Conservation (phyloP, 1,140 invertebrate species). For the Apocrypta bakeri region DNA sequence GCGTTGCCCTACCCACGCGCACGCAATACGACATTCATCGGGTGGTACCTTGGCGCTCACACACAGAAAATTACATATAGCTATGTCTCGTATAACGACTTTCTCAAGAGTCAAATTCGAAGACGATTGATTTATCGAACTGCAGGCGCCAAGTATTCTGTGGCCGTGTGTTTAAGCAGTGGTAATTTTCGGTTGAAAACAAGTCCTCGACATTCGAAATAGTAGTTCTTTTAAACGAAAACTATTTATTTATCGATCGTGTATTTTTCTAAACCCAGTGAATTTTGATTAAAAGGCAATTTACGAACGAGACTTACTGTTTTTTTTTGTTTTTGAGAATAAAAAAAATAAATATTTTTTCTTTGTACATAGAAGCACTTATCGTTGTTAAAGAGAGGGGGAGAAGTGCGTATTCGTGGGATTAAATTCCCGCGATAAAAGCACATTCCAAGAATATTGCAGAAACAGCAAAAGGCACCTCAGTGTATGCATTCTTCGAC, state of each 20-base stretch:
- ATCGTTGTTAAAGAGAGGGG: too few species aligned
- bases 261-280: too few species aligned
- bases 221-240: not conserved
- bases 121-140: conserved; percentile 12
- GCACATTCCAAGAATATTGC: not conserved
- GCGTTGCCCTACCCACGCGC: not conserved
- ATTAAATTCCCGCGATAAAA: not conserved
- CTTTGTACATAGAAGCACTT: not conserved
- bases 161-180: not conserved
- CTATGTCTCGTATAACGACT: not conserved
- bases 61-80: not conserved
- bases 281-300: not conserved
- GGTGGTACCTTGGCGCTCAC: too few species aligned
- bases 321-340: not conserved
- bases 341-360: not conserved
- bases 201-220: not conserved
- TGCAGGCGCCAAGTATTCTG: not conserved
- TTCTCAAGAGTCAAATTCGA: conserved; percentile 12
- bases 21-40: not conserved
- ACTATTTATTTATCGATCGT: too few species aligned
- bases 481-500: not conserved
- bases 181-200: not conserved
- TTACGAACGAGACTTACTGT: not conserved
- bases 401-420: too few species aligned
- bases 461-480: not conserved